These are phyloP conservation scores for Calephelis virginiensis DNA, from an alignment of 1,140 invertebrate species.

Conservation along the genomic window DNA sequence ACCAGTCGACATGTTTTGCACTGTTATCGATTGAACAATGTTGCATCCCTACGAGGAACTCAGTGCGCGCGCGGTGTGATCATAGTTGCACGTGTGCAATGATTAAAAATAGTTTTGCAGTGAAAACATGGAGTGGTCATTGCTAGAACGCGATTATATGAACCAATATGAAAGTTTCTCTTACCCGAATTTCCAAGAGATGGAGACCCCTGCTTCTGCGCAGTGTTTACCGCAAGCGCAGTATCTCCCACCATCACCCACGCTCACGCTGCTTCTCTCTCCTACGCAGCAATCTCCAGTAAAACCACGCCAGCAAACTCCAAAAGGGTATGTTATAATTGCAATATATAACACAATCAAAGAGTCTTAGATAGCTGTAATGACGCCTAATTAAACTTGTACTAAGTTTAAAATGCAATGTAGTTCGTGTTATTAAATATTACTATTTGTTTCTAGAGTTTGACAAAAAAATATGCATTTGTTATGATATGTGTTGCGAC, in stretches of 20 bases:
- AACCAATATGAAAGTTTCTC: slow-evolving; percentile 7
- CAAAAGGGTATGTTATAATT: background rate
- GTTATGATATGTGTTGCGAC: no score
- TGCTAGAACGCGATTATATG: background rate
- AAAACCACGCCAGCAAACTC: background rate
- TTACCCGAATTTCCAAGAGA: background rate
- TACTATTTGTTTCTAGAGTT: no score
- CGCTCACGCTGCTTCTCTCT: slow-evolving; percentile 1
- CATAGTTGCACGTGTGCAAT: slow-evolving; percentile 8
- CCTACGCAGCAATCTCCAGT: background rate
- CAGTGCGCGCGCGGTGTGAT: slow-evolving; percentile 9
- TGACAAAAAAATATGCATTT: no score
- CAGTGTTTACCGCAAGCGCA: slow-evolving; percentile 4
- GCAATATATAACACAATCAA: no score
- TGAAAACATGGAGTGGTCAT: slow-evolving; percentile 14
- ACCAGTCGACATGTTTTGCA: slow-evolving; percentile 2
- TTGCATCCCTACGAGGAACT: slow-evolving; percentile 12
- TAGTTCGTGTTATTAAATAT: no score
- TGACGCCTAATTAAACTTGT: no score
- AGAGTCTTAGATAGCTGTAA: no score
- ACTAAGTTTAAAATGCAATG: no score
- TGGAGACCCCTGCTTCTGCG: slow-evolving; percentile 10
- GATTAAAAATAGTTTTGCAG: slow-evolving; percentile 6
- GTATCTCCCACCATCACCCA: background rate
- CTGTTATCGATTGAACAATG: slow-evolving; percentile 7